A percentile compares a stretch with the other conserved stretches of the same genome.
phyloP scores from a whole-genome alignment of 2,888 invertebrate genomes.

The Drosophila nr. fundita region DNA sequence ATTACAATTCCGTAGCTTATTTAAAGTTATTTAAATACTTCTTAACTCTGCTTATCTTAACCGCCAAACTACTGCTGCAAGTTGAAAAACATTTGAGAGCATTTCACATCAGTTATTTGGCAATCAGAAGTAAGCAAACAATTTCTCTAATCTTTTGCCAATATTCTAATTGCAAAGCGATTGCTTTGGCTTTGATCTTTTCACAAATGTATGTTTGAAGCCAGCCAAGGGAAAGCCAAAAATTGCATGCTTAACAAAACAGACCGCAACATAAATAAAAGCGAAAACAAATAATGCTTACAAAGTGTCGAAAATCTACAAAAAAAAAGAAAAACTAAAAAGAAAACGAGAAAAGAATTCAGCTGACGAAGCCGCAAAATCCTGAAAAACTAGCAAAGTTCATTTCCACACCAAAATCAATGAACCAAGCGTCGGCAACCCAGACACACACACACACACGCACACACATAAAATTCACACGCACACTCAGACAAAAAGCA shows the following conservation, averaged over 20 bases:
- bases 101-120: not conserved
- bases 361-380: conserved; percentile 48
- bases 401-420: conserved; percentile 80
- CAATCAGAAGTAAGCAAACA: not conserved
- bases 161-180: conserved; percentile 13
- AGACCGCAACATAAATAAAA: conserved; percentile 75
- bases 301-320: conserved; percentile 74
- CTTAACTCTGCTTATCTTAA: not conserved
- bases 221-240: conserved; percentile 22
- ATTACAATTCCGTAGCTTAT: not conserved
- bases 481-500: conserved; percentile 7
- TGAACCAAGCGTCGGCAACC: conserved; percentile 67
- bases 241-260: conserved; percentile 74
- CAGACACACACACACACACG: conserved; percentile 40
- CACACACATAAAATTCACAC: conserved; percentile 11
- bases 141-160: not conserved
- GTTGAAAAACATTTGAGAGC: not conserved
- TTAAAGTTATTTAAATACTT: not conserved
- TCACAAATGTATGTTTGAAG: conserved; percentile 4
- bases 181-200: conserved; percentile 15
- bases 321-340: conserved; percentile 17
- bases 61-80: not conserved
- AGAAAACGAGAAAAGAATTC: conserved; percentile 15
- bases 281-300: conserved; percentile 78
- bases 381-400: conserved; percentile 70